Evolutionary conservation across 1,140 invertebrate species (phyloP).

Genomic region (Eurosta solidaginis): DNA sequence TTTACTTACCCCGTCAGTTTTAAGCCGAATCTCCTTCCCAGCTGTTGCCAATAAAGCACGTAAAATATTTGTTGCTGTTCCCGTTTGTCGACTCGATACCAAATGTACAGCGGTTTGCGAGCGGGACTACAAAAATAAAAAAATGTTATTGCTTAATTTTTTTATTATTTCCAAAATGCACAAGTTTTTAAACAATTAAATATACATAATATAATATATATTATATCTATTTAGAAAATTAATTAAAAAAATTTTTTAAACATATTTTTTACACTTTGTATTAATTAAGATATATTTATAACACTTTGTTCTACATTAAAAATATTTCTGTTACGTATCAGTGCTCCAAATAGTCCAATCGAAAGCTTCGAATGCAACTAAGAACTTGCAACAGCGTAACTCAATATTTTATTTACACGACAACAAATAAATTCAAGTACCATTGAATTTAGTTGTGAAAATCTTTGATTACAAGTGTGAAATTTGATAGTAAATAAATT

Average conservation of each 20-base stretch:
- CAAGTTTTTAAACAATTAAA: too few relatives aligned
- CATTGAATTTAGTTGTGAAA: neutral
- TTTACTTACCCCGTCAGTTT: constrained; percentile 81
- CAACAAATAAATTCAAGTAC: constrained; percentile 5
- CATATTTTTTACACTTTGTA: too few relatives aligned
- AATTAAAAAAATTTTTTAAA: too few relatives aligned
- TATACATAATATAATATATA: too few relatives aligned
- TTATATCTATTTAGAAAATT: too few relatives aligned
- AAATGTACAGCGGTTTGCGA: constrained; percentile 90
- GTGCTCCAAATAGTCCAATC: neutral
- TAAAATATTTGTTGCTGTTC: constrained; percentile 86
- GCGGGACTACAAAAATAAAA: constrained; percentile 64
- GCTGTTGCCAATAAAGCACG: constrained; percentile 80
- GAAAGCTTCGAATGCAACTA: neutral
- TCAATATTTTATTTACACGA: neutral
- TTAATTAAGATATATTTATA: too few relatives aligned
- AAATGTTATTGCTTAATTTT: too few relatives aligned
- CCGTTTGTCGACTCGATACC: constrained; percentile 85
- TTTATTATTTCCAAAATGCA: too few relatives aligned
- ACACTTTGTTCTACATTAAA: neutral
- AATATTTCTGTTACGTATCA: neutral
- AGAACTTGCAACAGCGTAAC: neutral
- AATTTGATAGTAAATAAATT: neutral
- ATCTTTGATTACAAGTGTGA: constrained; percentile 21
- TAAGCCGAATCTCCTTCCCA: constrained; percentile 84